Conservation (phyloP, 1,140 invertebrate genomes). For the Magallana angulata region DNA sequence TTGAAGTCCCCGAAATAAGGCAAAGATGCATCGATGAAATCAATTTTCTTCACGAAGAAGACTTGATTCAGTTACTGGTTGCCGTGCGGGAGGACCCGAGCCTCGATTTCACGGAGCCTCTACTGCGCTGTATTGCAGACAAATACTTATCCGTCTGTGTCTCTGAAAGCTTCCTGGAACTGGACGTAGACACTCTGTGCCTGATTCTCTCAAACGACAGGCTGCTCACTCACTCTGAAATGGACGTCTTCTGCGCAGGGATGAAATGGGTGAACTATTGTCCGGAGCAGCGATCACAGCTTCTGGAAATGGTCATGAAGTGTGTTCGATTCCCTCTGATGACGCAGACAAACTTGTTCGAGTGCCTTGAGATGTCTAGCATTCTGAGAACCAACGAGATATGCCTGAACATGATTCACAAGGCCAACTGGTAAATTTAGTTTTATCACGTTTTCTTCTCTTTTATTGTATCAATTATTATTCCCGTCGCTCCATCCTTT, state of each 20-base stretch:
- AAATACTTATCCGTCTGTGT: constrained; percentile 3
- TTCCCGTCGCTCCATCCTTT: background rate
- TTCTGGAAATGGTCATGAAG: constrained; percentile 28
- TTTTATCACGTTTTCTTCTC: background rate
- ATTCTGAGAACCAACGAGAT: background rate
- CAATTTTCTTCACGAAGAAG: background rate
- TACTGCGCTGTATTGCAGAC: constrained; percentile 2
- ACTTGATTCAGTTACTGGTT: constrained; percentile 14
- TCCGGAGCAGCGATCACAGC: background rate
- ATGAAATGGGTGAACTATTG: constrained; percentile 26
- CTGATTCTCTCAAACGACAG: constrained; percentile 40
- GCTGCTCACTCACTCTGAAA: constrained; percentile 6
- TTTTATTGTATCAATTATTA: background rate
- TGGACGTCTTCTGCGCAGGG: constrained; percentile 41
- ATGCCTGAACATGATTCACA: constrained; percentile 32
- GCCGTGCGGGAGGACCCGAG: background rate
- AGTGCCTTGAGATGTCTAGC: constrained; percentile 4
- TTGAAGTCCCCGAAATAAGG: background rate
- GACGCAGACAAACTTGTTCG: constrained; percentile 46
- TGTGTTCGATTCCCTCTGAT: constrained; percentile 50
- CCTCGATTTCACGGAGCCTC: background rate
- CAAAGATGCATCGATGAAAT: constrained; percentile 21
- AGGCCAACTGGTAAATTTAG: constrained; percentile 47
- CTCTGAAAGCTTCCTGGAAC: background rate
- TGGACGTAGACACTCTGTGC: constrained; percentile 44